Conservation (phyloP, 1,140 invertebrate species). For the Chymomyza costata region DNA sequence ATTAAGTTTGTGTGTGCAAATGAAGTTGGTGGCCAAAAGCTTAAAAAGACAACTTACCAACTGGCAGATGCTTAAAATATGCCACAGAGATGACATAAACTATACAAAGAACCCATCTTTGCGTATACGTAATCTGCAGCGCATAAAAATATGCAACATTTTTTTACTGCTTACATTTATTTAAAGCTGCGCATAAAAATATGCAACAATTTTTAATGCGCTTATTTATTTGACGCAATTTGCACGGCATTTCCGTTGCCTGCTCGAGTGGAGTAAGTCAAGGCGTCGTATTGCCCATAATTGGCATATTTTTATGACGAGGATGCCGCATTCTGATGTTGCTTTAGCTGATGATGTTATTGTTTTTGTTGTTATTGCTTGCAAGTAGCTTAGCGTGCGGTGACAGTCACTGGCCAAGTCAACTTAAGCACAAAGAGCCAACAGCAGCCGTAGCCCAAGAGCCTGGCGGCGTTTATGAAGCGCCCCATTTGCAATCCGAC, state of each 20-base stretch:
- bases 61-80: slow-evolving; percentile 4
- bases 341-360: too few species aligned
- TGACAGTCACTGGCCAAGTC: slow-evolving; percentile 34
- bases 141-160: slow-evolving; percentile 35
- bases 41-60: not conserved
- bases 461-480: slow-evolving; percentile 13
- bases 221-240: slow-evolving; percentile 23
- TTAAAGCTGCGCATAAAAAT: slow-evolving; percentile 23
- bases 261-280: slow-evolving; percentile 13
- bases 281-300: slow-evolving; percentile 26
- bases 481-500: slow-evolving; percentile 5
- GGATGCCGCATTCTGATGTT: too few species aligned
- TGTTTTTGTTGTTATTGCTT: too few species aligned
- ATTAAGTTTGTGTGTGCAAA: slow-evolving; percentile 36
- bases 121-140: slow-evolving; percentile 41
- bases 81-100: not conserved
- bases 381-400: slow-evolving; percentile 12
- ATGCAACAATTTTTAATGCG: slow-evolving; percentile 33
- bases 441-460: too few species aligned
- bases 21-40: not conserved
- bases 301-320: slow-evolving; percentile 49
- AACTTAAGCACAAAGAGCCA: slow-evolving; percentile 25
- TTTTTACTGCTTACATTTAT: too few species aligned
- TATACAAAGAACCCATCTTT: slow-evolving; percentile 10
- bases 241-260: slow-evolving; percentile 30